phyloP scores from a whole-genome alignment of 1,140 invertebrate species.

The Augochlora pura region DNA sequence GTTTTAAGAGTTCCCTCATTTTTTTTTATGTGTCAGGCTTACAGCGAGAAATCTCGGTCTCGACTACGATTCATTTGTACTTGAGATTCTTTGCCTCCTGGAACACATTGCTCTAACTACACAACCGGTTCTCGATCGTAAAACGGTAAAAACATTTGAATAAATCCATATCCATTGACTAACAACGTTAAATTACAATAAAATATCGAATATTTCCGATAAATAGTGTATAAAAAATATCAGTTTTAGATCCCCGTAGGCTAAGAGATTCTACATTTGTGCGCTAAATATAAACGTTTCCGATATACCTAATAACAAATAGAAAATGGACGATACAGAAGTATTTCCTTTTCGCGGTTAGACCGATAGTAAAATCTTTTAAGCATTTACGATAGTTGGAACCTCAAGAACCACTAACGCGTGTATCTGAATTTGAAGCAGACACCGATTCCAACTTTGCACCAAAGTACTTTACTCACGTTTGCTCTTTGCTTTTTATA shows the following conservation, averaged over 20 bases:
- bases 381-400: slow-evolving; percentile 1
- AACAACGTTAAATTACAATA: slow-evolving; percentile 32
- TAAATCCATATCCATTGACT: slow-evolving; percentile 20
- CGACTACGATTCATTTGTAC: slow-evolving; percentile 56
- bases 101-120: slow-evolving; percentile 43
- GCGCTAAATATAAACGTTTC: slow-evolving; percentile 17
- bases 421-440: neutral
- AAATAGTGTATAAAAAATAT: slow-evolving; percentile 31
- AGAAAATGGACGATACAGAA: slow-evolving; percentile 19
- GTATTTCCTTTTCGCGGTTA: neutral
- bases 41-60: slow-evolving; percentile 14
- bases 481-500: neutral
- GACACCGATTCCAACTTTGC: slow-evolving; percentile 5
- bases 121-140: slow-evolving; percentile 9
- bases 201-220: neutral
- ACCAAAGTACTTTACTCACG: slow-evolving; percentile 13
- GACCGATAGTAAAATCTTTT: neutral
- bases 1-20: neutral
- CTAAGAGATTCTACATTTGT: slow-evolving; percentile 3
- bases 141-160: slow-evolving; percentile 12
- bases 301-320: neutral
- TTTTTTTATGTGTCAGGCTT: slow-evolving; percentile 14
- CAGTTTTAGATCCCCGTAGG: neutral
- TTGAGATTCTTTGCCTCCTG: slow-evolving; percentile 52
- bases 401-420: neutral